Evolutionary conservation across 1,140 invertebrate genomes (phyloP).

Genomic region (Lordiphosa clarofinis): DNA sequence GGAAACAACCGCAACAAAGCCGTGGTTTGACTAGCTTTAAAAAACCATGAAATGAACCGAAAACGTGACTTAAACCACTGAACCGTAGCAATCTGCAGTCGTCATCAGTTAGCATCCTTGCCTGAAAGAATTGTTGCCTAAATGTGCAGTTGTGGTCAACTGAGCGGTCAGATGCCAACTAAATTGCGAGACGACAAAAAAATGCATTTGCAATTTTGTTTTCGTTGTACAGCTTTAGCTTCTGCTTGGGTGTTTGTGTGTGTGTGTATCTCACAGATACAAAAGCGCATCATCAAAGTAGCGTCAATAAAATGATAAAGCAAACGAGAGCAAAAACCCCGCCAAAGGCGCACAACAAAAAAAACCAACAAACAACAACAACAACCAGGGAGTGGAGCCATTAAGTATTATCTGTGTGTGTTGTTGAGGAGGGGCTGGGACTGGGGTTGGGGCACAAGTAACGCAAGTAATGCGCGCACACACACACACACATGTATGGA

Average conservation of each 20-base stretch:
- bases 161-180: constrained; percentile 6
- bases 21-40: too few relatives aligned
- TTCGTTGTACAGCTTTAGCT: constrained; percentile 15
- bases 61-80: too few relatives aligned
- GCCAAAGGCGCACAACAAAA: constrained; percentile 36
- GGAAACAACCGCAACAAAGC: too few relatives aligned
- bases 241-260: constrained; percentile 7
- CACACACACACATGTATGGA: constrained; percentile 11
- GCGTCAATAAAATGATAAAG: constrained; percentile 53
- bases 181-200: constrained; percentile 5
- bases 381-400: constrained; percentile 55
- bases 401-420: constrained; percentile 46
- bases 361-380: constrained; percentile 23
- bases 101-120: too few relatives aligned
- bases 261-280: constrained; percentile 13
- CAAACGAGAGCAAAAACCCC: constrained; percentile 65
- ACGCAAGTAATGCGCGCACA: constrained; percentile 58
- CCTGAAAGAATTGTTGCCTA: too few relatives aligned
- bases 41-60: too few relatives aligned
- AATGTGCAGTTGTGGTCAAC: neutral
- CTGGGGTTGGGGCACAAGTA: constrained; percentile 29
- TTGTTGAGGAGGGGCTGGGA: constrained; percentile 3
- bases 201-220: constrained; percentile 34
- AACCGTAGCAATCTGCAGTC: too few relatives aligned
- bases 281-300: constrained; percentile 48